These are phyloP conservation scores for Sorex maritimensis DNA, from an alignment of 2,797 vertebrate species.

Conservation along the genomic window DNA sequence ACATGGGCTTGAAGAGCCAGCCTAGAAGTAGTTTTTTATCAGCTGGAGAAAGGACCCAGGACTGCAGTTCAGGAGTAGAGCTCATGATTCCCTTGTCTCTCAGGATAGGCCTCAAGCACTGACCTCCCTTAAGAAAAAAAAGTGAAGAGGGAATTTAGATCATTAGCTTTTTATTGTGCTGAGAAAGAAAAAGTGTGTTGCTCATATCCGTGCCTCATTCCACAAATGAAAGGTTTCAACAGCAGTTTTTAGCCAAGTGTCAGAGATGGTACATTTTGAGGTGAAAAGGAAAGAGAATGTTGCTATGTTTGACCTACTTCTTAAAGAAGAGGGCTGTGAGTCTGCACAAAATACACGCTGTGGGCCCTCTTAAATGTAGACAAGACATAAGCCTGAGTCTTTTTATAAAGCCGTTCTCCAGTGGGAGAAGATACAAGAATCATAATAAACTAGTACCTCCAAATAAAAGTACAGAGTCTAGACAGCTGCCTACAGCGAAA, in stretches of 20 bases:
- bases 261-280: not conserved
- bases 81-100: too few species aligned
- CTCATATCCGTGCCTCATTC: not conserved
- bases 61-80: too few species aligned
- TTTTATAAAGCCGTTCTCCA: slow-evolving; percentile 14
- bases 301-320: not conserved
- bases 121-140: not conserved
- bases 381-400: not conserved
- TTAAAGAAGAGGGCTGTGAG: not conserved
- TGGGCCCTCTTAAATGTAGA: not conserved
- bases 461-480: slow-evolving; percentile 11
- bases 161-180: not conserved
- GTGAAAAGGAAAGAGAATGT: not conserved
- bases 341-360: not conserved
- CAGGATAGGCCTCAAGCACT: too few species aligned
- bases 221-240: slow-evolving; percentile 32
- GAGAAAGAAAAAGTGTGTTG: not conserved
- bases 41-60: too few species aligned
- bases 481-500: not conserved
- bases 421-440: not conserved
- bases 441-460: slow-evolving; percentile 18
- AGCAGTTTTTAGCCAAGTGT: not conserved
- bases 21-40: not conserved
- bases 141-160: not conserved
- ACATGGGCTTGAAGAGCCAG: too few species aligned